These are phyloP conservation scores for Drosophila suboccidentalis DNA, from an alignment of 2,888 invertebrate genomes.

Conservation along the genomic window DNA sequence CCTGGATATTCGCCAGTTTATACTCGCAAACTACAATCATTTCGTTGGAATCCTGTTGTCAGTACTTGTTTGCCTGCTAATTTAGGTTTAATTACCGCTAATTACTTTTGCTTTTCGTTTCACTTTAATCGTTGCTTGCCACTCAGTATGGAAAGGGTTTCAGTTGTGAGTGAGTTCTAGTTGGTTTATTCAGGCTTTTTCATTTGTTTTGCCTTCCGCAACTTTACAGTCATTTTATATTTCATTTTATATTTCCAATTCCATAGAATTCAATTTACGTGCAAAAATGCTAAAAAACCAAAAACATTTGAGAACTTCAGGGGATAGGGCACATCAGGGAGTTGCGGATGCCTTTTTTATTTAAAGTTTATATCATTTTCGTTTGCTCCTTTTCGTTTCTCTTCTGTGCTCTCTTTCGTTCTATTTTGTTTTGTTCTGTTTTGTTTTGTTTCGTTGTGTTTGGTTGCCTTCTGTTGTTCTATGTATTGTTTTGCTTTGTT, in stretches of 20 bases:
- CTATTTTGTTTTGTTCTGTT: constrained; percentile 18
- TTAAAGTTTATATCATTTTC: constrained; percentile 45
- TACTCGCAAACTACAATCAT: constrained; percentile 5
- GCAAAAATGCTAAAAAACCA: constrained; percentile 33
- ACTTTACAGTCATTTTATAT: constrained; percentile 22
- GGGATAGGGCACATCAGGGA: constrained; percentile 14
- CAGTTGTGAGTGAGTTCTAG: not conserved
- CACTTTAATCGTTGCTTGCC: constrained; percentile 4
- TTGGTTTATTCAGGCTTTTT: constrained; percentile 3
- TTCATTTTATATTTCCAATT: constrained; percentile 41
- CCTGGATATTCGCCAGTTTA: not conserved
- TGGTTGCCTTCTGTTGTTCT: constrained; percentile 15
- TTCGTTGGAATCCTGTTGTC: constrained; percentile 1
- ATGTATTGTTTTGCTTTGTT: constrained; percentile 20
- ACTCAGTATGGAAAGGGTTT: not conserved
- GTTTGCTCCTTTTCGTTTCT: constrained; percentile 12
- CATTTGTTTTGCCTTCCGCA: constrained; percentile 12
- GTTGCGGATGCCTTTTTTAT: constrained; percentile 36
- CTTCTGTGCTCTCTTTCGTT: not conserved
- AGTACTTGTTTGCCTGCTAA: constrained; percentile 4
- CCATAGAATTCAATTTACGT: constrained; percentile 56
- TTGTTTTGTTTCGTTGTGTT: not conserved
- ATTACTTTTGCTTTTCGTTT: not conserved
- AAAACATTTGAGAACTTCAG: constrained; percentile 3
- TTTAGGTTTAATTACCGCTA: constrained; percentile 9